Base-by-base conservation (phyloP, 1,140 invertebrate genomes). In the Kradibia gibbosae region DNA sequence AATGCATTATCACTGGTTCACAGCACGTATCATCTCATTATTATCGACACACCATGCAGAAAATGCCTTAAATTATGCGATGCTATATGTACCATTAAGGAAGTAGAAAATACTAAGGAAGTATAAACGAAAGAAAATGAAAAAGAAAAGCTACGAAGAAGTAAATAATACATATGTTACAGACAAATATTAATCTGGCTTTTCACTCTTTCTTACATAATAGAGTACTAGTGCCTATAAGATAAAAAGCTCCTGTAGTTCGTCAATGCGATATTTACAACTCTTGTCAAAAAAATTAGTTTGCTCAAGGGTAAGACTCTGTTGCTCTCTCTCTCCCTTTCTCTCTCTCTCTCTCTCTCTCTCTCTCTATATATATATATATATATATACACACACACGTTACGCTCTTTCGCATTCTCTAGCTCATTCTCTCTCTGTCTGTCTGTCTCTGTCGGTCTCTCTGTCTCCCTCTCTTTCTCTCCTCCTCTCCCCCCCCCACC, bases 241-340 rank as follows among this genome's bases (percentile, higher is more conserved):
- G 65, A 34, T 15, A 67, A 78, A 53, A 65, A 67, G 45, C 7
- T 36, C 42, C 25, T 2, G n/a, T 78, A 70, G 67, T 53, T 53
- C 17, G 42, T 65, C 25, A 1, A 13, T 7, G 22, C 60, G 60
- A 65, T 77, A 77, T 77, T 25, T 17, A 70, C 4, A 34, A 39
- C n/a, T 77, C n/a, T 45, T 82, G 73, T 77, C 67, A 72, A 36
- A 39, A 70, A 82, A 82, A 82, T 82, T 78, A 82, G 36, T 73
- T 50, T 15, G 15, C 28, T 45, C 20, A 22, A 5, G 48, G 36
- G 13, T 15, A 62, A 42, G 10, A 57, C 39, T 67, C 39, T 3
- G 34, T 39, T 11, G 53, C 25, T n/a, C 11, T 45, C n/a, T 1
- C 25, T 15, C 17, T 57, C 22, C 3, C 42, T 73, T 15, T 39